A percentile compares a stretch with the other conserved stretches of the same genome.
Evolutionary conservation across 2,113 vertebrate species (phyloP).

Genomic region (Andinoacara biseriatus): DNA sequence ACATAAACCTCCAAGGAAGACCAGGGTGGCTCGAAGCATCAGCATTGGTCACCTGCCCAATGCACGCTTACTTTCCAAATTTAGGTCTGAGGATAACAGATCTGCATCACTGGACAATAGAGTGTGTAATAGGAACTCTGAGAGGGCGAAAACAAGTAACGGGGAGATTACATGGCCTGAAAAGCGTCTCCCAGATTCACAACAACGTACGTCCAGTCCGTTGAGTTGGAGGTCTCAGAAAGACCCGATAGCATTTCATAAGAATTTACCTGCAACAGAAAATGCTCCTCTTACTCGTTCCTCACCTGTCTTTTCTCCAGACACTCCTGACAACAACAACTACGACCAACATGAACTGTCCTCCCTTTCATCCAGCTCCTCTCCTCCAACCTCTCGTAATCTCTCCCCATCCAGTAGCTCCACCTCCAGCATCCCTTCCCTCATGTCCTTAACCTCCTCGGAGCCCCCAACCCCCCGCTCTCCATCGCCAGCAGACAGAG

Average conservation of each 20-base stretch:
- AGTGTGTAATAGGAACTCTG: constrained; percentile 41
- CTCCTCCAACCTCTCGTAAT: constrained; percentile 41
- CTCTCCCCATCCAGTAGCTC: constrained; percentile 70
- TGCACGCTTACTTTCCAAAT: constrained; percentile 68
- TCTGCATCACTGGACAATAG: constrained; percentile 65
- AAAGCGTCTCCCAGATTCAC: constrained; percentile 33
- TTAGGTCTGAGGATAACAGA: constrained; percentile 66
- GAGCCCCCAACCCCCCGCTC: constrained; percentile 68
- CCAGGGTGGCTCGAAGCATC: constrained; percentile 79
- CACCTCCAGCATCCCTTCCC: constrained; percentile 66
- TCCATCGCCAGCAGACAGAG: constrained; percentile 61
- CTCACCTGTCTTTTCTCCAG: constrained; percentile 15
- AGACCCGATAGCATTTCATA: constrained; percentile 67
- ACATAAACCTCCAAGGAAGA: constrained; percentile 76
- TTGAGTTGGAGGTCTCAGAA: constrained; percentile 62
- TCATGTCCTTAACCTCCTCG: constrained; percentile 61
- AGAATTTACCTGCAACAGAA: constrained; percentile 16
- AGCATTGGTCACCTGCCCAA: constrained; percentile 77
- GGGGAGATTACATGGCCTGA: constrained; percentile 47
- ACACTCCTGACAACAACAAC: constrained; percentile 33
- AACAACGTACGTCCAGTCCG: constrained; percentile 46
- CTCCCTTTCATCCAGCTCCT: constrained; percentile 43
- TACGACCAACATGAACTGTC: constrained; percentile 47
- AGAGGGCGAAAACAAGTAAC: constrained; percentile 28
- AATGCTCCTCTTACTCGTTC: not conserved